Base-by-base conservation (phyloP, 1,140 invertebrate species). In the Lepidurus couesii region DNA sequence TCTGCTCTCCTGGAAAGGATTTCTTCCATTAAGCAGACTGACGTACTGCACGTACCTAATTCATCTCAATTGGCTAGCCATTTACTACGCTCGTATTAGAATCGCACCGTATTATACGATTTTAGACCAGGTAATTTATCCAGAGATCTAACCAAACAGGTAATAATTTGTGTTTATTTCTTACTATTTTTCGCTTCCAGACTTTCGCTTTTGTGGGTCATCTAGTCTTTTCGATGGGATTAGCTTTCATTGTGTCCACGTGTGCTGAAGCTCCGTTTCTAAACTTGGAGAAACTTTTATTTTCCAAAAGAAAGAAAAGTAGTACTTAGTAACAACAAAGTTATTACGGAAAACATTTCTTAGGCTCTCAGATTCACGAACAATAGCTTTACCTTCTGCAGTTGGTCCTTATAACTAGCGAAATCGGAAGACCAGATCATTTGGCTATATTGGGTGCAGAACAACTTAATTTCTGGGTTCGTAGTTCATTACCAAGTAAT, bases 21-120 rank as follows among this genome's bases (percentile, higher is more conserved):
- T 95, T 73, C 89, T 95, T 81, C 95, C 95, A 0, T 86, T 97
- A 21, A 93, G 92, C 81, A 88, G 95, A 76, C 88, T 97, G 47
- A 95, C 95, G 1, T 97, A 96, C 85, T 93, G 93, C 83, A 92
- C 94, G 10, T 98, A 97, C 84, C 88, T 97, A 42, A 89, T 96
- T 11, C 95, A 97, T 86, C 93, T 94, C 80, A 93, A 93, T 92
- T 89, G 91, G 84, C 88, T 91, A 73, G 91, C 90, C 13, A 89
- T 90, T 65, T 93, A 80, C 90, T 92, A 1, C 84, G 93, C n/a
- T 92, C 93, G 83, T 84, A 94, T 21, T 89, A 92, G 83, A 91
- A 92, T 82, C 86, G 87, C 10, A 86, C 92, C 75, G 89, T 92
- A 82, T 91, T 92, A 84, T 8, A 75, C 75, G 42, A 0, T 34